phyloP scores from a whole-genome alignment of 1,140 invertebrate species.

The Apis laboriosa region DNA sequence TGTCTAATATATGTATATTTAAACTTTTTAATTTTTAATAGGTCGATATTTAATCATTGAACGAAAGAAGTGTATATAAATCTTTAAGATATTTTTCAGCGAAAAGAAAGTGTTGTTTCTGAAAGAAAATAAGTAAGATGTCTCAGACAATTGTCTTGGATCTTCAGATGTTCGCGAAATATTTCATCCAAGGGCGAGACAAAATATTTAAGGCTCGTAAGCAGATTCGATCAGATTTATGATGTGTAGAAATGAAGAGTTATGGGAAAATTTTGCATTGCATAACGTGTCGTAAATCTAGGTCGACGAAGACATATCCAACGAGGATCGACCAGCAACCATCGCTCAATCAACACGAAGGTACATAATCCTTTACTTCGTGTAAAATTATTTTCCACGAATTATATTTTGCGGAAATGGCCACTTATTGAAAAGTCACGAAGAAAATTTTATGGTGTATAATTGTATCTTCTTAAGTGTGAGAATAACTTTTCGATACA shows the following conservation, averaged over 20 bases:
- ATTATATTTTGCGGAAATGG: no score
- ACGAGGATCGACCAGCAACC: neutral
- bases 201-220: neutral
- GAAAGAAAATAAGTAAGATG: no score
- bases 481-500: no score
- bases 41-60: no score
- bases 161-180: neutral
- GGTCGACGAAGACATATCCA: neutral
- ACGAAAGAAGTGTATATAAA: neutral
- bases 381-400: neutral
- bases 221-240: neutral
- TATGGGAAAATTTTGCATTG: slow-evolving; percentile 6
- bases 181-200: neutral
- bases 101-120: neutral
- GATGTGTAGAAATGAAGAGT: slow-evolving; percentile 5
- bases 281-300: neutral
- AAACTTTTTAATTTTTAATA: no score
- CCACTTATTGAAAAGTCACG: neutral
- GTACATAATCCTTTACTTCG: neutral
- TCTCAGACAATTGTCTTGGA: neutral
- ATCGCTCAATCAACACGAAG: neutral
- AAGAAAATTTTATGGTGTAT: neutral
- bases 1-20: no score
- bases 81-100: neutral
- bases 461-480: no score